Conservation (phyloP, 2,113 vertebrate species). For the Nothocercus nigrocapillus region DNA sequence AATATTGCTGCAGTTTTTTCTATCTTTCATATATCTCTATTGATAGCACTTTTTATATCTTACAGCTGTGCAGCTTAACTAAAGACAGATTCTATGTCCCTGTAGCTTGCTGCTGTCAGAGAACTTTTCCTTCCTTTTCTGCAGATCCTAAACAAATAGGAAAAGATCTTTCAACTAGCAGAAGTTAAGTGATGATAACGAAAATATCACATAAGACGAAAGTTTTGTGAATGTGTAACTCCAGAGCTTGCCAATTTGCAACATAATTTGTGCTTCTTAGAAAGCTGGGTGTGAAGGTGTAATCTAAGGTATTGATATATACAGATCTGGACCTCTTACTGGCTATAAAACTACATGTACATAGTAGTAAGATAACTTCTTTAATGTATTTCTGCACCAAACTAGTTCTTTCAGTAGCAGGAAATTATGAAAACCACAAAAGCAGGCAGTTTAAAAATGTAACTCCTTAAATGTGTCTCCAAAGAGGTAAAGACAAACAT, state of each 20-base stretch:
- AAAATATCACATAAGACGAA: background rate
- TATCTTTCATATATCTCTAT: background rate
- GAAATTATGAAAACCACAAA: constrained; percentile 45
- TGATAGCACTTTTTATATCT: background rate
- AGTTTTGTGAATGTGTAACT: background rate
- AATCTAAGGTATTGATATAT: constrained; percentile 5
- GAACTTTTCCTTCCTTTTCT: background rate
- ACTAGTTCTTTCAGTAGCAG: constrained; percentile 2
- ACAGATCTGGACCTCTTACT: constrained; percentile 2
- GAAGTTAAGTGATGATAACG: background rate
- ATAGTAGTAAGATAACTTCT: background rate
- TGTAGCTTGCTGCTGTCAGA: background rate
- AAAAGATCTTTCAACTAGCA: background rate
- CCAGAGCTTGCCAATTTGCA: background rate
- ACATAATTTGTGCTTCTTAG: constrained; percentile 27
- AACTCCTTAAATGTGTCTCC: constrained; percentile 57
- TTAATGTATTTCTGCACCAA: background rate
- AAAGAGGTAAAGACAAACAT: constrained; percentile 67
- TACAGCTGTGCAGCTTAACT: background rate
- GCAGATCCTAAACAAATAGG: background rate
- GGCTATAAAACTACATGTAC: background rate
- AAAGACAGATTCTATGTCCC: background rate
- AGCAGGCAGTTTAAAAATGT: constrained; percentile 58
- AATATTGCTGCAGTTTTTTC: background rate
- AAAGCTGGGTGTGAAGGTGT: background rate